Conservation (phyloP, 2,888 invertebrate genomes). For the Nezara viridula region DNA sequence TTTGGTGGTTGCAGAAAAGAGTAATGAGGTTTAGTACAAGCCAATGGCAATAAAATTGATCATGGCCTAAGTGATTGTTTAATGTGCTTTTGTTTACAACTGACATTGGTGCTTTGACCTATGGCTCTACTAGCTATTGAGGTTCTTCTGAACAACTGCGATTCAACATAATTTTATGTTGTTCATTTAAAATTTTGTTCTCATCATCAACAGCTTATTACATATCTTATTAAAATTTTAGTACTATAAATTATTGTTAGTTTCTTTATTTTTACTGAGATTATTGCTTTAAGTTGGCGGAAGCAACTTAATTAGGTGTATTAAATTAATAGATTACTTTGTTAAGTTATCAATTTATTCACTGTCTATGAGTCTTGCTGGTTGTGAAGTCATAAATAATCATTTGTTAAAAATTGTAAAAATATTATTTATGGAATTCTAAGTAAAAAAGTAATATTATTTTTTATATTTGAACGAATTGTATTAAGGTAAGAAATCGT, state of each 20-base stretch:
- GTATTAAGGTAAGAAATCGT: slow-evolving; percentile 23
- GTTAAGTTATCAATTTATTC: slow-evolving; percentile 32
- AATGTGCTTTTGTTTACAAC: slow-evolving; percentile 31
- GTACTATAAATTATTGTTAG: slow-evolving; percentile 10
- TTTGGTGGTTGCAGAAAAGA: neutral
- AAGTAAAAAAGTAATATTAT: slow-evolving; percentile 52
- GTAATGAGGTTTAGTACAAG: slow-evolving; percentile 3
- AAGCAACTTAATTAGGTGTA: slow-evolving; percentile 54
- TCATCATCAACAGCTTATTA: neutral
- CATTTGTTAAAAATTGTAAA: slow-evolving; percentile 53
- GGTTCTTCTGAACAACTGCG: neutral
- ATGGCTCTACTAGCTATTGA: neutral
- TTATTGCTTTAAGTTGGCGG: slow-evolving; percentile 49
- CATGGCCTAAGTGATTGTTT: slow-evolving; percentile 55
- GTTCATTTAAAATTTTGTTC: neutral
- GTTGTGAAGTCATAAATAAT: slow-evolving; percentile 59
- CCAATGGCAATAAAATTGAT: slow-evolving; percentile 53
- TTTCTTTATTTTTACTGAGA: neutral
- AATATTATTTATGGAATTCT: slow-evolving; percentile 55
- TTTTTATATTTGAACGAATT: slow-evolving; percentile 51
- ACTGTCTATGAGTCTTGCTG: slow-evolving; percentile 24
- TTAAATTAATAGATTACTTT: slow-evolving; percentile 43
- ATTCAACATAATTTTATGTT: neutral
- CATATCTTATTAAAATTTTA: slow-evolving; percentile 22
- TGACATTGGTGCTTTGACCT: slow-evolving; percentile 17